These are phyloP conservation scores for Siniperca undulata DNA, from an alignment of 2,797 vertebrate genomes.

Conservation along the genomic window DNA sequence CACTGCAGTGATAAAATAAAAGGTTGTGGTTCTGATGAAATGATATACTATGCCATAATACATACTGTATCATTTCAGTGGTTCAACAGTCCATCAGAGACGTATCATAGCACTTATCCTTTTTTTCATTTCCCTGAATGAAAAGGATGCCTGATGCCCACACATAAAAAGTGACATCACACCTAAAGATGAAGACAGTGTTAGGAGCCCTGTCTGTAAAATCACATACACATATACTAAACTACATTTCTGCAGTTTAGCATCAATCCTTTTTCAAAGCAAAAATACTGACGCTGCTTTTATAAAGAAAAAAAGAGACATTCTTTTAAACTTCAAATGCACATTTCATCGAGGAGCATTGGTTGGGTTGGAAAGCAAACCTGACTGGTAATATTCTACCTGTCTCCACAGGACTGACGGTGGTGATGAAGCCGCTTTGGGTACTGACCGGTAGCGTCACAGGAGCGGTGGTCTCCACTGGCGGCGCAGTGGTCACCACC, in stretches of 20 bases:
- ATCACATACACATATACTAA: constrained; percentile 18
- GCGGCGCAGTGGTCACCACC: constrained; percentile 60
- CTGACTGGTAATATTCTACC: constrained; percentile 83
- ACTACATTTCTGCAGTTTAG: constrained; percentile 8
- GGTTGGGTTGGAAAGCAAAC: constrained; percentile 70
- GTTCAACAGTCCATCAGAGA: constrained; percentile 35
- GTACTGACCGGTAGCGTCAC: constrained; percentile 84
- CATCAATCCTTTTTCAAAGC: background rate
- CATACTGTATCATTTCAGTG: constrained; percentile 69
- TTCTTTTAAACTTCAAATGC: background rate
- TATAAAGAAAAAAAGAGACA: background rate
- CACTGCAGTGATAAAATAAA: constrained; percentile 27
- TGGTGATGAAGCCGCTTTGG: constrained; percentile 83
- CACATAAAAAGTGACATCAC: constrained; percentile 42
- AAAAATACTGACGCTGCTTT: background rate
- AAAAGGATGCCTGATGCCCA: constrained; percentile 60
- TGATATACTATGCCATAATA: constrained; percentile 51
- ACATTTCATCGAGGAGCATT: constrained; percentile 41
- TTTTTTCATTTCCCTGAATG: constrained; percentile 60
- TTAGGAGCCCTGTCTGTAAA: constrained; percentile 47
- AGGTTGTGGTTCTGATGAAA: constrained; percentile 46
- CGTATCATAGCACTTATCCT: constrained; percentile 36
- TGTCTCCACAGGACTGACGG: constrained; percentile 83
- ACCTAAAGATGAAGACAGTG: constrained; percentile 49
- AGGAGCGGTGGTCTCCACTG: constrained; percentile 66